Percentiles rank a stretch among this genome's conserved stretches.
Conservation (phyloP, 2,888 invertebrate genomes). For the Drosophila kanekoi region DNA sequence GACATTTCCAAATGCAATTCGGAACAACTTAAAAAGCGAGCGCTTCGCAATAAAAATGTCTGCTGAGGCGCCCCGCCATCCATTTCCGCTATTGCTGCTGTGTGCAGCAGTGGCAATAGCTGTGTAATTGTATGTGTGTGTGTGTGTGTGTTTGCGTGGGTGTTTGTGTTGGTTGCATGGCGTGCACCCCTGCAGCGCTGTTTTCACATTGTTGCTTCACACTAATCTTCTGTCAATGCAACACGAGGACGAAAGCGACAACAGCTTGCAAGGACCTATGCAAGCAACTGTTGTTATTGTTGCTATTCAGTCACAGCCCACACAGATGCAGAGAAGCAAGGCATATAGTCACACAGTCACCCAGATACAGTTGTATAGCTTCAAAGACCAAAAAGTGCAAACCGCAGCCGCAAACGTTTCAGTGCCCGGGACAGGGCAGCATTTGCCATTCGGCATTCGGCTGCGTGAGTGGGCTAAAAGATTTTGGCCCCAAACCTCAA, state of each 20-base stretch:
- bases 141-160: slow-evolving; percentile 17
- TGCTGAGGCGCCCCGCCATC: slow-evolving; percentile 64
- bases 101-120: slow-evolving; percentile 30
- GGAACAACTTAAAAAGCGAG: slow-evolving; percentile 81
- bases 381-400: slow-evolving; percentile 81
- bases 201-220: slow-evolving; percentile 82
- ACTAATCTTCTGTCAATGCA: slow-evolving; percentile 82
- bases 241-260: slow-evolving; percentile 78
- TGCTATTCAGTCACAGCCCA: slow-evolving; percentile 24
- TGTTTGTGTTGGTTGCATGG: slow-evolving; percentile 25
- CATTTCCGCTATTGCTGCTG: slow-evolving; percentile 54
- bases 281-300: slow-evolving; percentile 15
- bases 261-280: slow-evolving; percentile 72
- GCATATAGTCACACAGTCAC: slow-evolving; percentile 25
- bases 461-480: slow-evolving; percentile 63
- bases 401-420: slow-evolving; percentile 81
- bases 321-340: slow-evolving; percentile 14
- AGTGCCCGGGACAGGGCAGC: slow-evolving; percentile 43
- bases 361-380: slow-evolving; percentile 52
- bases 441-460: slow-evolving; percentile 55
- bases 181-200: slow-evolving; percentile 71
- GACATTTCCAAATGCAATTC: slow-evolving; percentile 80
- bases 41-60: slow-evolving; percentile 80
- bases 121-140: slow-evolving; percentile 26
- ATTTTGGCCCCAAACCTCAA: slow-evolving; percentile 51